Base-by-base conservation (phyloP, 1,140 invertebrate species). In the Brachionus rotundiformis region DNA sequence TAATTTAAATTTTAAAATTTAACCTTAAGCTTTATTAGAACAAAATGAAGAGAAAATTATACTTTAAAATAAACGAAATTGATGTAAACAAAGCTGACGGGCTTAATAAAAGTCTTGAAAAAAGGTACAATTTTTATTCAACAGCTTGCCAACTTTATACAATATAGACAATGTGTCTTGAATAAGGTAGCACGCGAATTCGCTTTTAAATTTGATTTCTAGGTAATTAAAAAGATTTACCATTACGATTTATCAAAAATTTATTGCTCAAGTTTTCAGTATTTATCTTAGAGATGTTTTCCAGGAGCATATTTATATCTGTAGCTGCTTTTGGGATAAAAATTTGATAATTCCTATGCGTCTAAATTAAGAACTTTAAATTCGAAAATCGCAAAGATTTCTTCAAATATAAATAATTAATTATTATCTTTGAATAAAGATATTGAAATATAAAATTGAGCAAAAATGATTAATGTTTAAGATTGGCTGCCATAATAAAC, bases 401-500 rank as follows among this genome's bases (percentile, higher is more conserved):
- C 63, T 36, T 68, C 63, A 16, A 36, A 36, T 36, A 33, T 68
- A 31, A 68, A 68, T 68, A 68, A 68, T 68, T 68, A 68, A 68
- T 68, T 31, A 68, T 68, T 68, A 68, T 68, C 63, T 33, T 68
- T 68, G 16, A 19, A 33, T 16, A 68, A 33, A 39, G 13, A 33
- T 11, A 16, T 19, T 31, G 11, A 36, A 68, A 39, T 19, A 63
- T 27, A 59, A 59, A 59, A 59, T 41, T 41, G 39, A 41, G 29
- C 61, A 31, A 68, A 68, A 68, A 68, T 68, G 63, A 68, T 68
- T 68, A 68, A 68, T 68, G 61, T 63, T 27, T 16, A n/a, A 31
- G 33, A 68, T 19, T 19, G 36, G n/a, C 29, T 63, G 25, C 29
- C 29, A 29, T 6, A 63, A 29, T 59, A n/a, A n/a, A 5, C 19